Evolutionary conservation across 2,113 vertebrate species (phyloP).

Genomic region (Zapornia atra): DNA sequence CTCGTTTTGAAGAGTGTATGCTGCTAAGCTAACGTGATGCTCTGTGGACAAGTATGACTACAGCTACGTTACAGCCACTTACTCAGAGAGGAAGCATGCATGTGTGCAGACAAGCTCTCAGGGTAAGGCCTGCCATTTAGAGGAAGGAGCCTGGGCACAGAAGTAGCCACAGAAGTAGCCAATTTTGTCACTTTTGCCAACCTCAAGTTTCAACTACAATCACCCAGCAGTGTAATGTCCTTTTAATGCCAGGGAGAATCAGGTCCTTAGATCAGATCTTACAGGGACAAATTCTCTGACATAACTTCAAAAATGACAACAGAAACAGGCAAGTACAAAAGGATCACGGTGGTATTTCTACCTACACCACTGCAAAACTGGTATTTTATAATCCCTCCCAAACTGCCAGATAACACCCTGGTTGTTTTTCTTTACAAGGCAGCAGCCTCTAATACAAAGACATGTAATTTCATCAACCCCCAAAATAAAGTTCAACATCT

Average conservation of each 20-base stretch:
- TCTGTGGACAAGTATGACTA: too few relatives aligned
- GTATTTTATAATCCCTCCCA: background rate
- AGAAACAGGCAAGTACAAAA: background rate
- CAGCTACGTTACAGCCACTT: background rate
- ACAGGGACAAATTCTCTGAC: background rate
- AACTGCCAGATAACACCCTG: background rate
- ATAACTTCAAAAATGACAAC: background rate
- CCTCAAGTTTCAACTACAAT: background rate
- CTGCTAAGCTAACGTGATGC: background rate
- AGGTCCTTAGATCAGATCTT: background rate
- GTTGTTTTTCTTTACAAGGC: background rate
- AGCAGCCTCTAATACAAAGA: background rate
- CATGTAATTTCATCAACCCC: background rate
- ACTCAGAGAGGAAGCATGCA: background rate
- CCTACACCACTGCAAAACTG: background rate
- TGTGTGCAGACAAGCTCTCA: background rate
- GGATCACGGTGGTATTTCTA: background rate
- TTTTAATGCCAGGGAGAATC: background rate
- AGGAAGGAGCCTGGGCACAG: background rate
- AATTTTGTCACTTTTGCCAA: background rate
- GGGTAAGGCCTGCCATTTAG: background rate
- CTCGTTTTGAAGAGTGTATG: background rate
- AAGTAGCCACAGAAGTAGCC: background rate
- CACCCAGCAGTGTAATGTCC: background rate
- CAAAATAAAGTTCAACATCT: conserved; percentile 30